Conservation (phyloP, 2,797 vertebrate genomes). For the Chromobotia macracanthus region DNA sequence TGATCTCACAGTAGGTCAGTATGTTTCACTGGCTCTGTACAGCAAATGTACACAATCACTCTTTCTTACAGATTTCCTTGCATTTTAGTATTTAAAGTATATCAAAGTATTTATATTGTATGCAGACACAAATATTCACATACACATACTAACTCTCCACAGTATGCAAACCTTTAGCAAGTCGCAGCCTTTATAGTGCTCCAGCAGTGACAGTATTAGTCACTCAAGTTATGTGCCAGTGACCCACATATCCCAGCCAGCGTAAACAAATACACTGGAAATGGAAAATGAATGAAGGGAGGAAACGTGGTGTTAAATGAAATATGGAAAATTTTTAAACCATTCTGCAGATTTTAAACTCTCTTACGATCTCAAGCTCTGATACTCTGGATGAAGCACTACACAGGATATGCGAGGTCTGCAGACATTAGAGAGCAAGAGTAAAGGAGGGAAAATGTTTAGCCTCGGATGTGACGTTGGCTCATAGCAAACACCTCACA, state of each 20-base stretch:
- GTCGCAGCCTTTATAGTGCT: background rate
- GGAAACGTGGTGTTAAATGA: slow-evolving; percentile 3
- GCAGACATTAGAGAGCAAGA: background rate
- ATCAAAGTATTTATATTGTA: background rate
- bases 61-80: background rate
- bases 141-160: background rate
- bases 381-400: slow-evolving; percentile 7
- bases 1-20: slow-evolving; percentile 60
- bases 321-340: background rate
- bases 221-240: slow-evolving; percentile 31
- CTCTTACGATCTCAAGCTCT: slow-evolving; percentile 19
- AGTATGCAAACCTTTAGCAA: background rate
- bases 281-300: background rate
- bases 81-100: background rate
- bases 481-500: slow-evolving; percentile 52
- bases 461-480: background rate
- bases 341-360: background rate
- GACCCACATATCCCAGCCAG: slow-evolving; percentile 43
- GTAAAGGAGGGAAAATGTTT: background rate
- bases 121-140: slow-evolving; percentile 6
- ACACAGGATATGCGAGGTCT: background rate
- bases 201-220: background rate
- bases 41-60: slow-evolving; percentile 37
- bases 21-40: slow-evolving; percentile 55
- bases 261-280: slow-evolving; percentile 31